These are phyloP conservation scores for Chloroclystis v-ata DNA, from an alignment of 2,888 invertebrate species.

Conservation along the genomic window DNA sequence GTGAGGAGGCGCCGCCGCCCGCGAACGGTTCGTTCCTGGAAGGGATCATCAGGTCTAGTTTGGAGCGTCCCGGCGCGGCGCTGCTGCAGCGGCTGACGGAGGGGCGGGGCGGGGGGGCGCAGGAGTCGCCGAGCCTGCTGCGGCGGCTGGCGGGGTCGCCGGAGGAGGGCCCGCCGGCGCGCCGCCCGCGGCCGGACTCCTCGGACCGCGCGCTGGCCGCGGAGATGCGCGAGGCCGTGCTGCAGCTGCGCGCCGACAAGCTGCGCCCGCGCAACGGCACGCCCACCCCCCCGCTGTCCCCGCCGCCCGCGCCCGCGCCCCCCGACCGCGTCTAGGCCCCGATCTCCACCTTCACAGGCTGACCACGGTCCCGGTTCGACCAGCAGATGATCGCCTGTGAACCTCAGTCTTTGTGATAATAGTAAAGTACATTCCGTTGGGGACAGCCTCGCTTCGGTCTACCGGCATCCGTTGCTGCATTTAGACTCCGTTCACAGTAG, in stretches of 20 bases:
- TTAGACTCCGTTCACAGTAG: slow-evolving; percentile 24
- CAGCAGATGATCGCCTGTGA: too few species aligned
- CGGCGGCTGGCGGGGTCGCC: slow-evolving; percentile 82
- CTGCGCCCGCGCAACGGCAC: slow-evolving; percentile 62
- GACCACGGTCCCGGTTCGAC: background rate
- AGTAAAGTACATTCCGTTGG: slow-evolving; percentile 71
- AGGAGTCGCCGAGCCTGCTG: slow-evolving; percentile 80
- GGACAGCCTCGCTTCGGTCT: slow-evolving; percentile 24
- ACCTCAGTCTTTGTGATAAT: slow-evolving; percentile 68
- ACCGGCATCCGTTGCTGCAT: slow-evolving; percentile 18
- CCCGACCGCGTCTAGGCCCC: slow-evolving; percentile 47
- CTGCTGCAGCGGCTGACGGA: slow-evolving; percentile 56
- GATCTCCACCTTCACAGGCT: slow-evolving; percentile 13
- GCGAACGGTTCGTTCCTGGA: slow-evolving; percentile 89
- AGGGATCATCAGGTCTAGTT: slow-evolving; percentile 88
- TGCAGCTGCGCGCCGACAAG: slow-evolving; percentile 70
- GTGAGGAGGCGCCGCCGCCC: slow-evolving; percentile 83
- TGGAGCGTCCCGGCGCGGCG: slow-evolving; percentile 79
- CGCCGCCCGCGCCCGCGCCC: slow-evolving; percentile 47
- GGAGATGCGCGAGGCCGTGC: slow-evolving; percentile 72
- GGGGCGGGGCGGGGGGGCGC: slow-evolving; percentile 37
- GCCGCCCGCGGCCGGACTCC: slow-evolving; percentile 76
- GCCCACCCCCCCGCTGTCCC: slow-evolving; percentile 52
- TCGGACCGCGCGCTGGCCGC: slow-evolving; percentile 64
- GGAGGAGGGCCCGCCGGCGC: slow-evolving; percentile 73